A percentile compares a stretch with the other conserved stretches of the same genome.
Conservation (phyloP, 2,888 invertebrate species). For the Junonia oenone region DNA sequence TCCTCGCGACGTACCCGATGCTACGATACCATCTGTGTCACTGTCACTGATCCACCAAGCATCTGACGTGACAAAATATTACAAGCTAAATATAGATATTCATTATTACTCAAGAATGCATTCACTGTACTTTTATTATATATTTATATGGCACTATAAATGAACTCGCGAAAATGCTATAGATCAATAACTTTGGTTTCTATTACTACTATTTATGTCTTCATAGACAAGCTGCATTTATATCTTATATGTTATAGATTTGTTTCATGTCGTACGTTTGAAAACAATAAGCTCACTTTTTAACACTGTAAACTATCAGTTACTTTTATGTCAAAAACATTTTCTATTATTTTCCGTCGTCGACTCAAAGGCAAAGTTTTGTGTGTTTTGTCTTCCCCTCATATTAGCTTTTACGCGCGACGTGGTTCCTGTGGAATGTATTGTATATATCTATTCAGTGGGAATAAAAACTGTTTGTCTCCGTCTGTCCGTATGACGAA, state of each 20-base stretch:
- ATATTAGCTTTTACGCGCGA: no score
- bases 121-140: slow-evolving; percentile 55
- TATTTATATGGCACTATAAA: slow-evolving; percentile 30
- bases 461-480: no score
- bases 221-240: not conserved
- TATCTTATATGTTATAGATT: not conserved
- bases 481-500: no score
- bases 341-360: no score
- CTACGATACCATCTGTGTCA: slow-evolving; percentile 53
- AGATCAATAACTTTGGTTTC: slow-evolving; percentile 2
- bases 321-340: no score
- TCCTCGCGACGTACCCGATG: slow-evolving; percentile 47
- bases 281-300: no score
- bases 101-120: slow-evolving; percentile 51
- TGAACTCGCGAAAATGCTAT: not conserved
- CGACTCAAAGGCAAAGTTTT: no score
- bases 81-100: slow-evolving; percentile 57
- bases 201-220: not conserved
- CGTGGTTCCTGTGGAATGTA: no score
- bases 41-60: slow-evolving; percentile 51
- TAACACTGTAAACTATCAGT: no score
- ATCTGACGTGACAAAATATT: slow-evolving; percentile 58
- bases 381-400: no score
- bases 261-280: no score
- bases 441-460: no score